phyloP scores from a whole-genome alignment of 2,888 invertebrate genomes.

The Neoitamus cyanurus region DNA sequence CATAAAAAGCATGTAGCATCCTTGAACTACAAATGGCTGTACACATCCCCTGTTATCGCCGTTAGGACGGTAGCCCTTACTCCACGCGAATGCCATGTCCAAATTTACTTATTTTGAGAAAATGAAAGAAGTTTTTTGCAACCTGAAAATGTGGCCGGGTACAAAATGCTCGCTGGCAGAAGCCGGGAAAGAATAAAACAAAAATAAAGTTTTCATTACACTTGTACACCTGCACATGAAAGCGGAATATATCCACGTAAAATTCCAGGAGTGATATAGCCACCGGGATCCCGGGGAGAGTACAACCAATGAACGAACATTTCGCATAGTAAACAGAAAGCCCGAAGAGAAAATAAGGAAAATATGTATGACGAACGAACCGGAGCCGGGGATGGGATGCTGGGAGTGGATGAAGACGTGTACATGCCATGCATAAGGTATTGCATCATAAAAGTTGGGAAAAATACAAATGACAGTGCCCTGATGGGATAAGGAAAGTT shows the following conservation, averaged over 20 bases:
- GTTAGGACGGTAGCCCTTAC: background rate
- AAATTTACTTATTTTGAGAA: background rate
- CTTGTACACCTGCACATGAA: conserved; percentile 40
- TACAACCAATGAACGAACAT: conserved; percentile 37
- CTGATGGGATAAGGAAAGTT: conserved; percentile 29
- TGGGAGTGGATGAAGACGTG: background rate
- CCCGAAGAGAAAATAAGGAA: conserved; percentile 27
- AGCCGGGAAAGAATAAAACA: conserved; percentile 32
- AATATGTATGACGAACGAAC: conserved; percentile 33
- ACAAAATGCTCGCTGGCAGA: background rate
- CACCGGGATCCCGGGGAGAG: background rate
- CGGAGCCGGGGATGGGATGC: background rate
- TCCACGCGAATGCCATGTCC: background rate
- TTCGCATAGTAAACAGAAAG: conserved; percentile 38
- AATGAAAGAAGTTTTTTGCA: background rate
- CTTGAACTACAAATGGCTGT: background rate
- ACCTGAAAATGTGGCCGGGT: conserved; percentile 1
- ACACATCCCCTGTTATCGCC: background rate
- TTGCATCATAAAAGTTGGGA: conserved; percentile 37
- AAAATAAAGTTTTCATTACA: conserved; percentile 44
- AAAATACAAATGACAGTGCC: conserved; percentile 33
- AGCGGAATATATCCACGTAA: conserved; percentile 22
- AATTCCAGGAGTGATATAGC: conserved; percentile 31
- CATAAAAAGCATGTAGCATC: background rate
- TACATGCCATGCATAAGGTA: conserved; percentile 42